Evolutionary conservation across 1,140 invertebrate species (phyloP), one percentile per base, ranked within the genome.

Genomic region (Drosophila leontia): DNA sequence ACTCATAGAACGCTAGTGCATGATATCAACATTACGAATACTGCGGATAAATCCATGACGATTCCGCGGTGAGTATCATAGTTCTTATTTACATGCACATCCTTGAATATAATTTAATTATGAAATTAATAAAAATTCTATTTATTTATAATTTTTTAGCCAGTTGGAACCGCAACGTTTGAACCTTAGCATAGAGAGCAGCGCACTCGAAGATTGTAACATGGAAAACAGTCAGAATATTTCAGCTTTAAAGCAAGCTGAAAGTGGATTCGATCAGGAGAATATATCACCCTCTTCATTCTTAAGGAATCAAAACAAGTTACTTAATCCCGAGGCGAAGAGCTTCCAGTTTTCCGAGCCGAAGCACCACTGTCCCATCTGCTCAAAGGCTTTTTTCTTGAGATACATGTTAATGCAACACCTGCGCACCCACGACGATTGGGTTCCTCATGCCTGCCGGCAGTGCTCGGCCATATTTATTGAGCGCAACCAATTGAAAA

Each of bases 391-490:
- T 3, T 47, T 47, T 47, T 23, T 12, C 6, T 7, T 7, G 7
- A 23, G 19, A 47, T 47, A 7, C 23, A 47, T 0, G 1, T 47
- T 47, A 23, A 47, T 7, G 11, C 44, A 19, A 7, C 44, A 47
- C 44, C 7, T 26, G 7, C 45, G 23, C 23, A 26, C 2, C 13
- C 45, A 48, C 23, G 7, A 48, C 12, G 15, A 15, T 4, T 7
- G 8, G 13, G 45, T 23, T 7, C 19, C 45, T 4, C 8, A 48
- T 15, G 6, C 45, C 7, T 48, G 45, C 45, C 23, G 13, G 3
- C 45, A 26, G 3, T 48, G 45, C 23, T 48, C 45, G 45, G 45
- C 45, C 13, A 15, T 48, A 26, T 48, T 48, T 12, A 48, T 48
- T 26, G 45, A 48, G 13, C 13, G 7, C 45, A 29, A 1, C n/a